A percentile compares a stretch with the other conserved stretches of the same genome.
Evolutionary conservation across 2,888 invertebrate species (phyloP).

Genomic region (Harpagoxenus sublaevis): DNA sequence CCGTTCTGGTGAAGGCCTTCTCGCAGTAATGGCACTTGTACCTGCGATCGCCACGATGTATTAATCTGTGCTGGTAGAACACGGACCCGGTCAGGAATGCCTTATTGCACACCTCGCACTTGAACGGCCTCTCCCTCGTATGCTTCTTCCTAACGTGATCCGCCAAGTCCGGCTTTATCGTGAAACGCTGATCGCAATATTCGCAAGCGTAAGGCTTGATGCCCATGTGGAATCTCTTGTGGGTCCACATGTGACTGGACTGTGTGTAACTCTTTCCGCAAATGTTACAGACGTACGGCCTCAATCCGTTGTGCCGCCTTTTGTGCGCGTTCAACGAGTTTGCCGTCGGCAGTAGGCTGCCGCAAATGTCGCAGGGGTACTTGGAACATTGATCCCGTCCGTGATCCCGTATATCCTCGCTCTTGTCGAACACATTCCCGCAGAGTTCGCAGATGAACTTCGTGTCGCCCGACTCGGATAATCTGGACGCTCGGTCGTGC

Average conservation of each 20-base stretch:
- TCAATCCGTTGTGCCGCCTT: slow-evolving; percentile 80
- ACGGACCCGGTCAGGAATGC: slow-evolving; percentile 89
- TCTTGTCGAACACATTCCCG: slow-evolving; percentile 83
- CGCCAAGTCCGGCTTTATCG: slow-evolving; percentile 89
- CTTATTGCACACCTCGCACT: slow-evolving; percentile 89
- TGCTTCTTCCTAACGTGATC: slow-evolving; percentile 90
- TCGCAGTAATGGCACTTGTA: slow-evolving; percentile 90
- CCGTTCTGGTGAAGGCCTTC: slow-evolving; percentile 89
- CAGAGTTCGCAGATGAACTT: slow-evolving; percentile 88
- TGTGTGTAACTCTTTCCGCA: slow-evolving; percentile 86
- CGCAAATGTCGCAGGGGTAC: slow-evolving; percentile 80
- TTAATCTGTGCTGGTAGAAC: slow-evolving; percentile 89
- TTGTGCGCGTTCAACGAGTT: slow-evolving; percentile 81
- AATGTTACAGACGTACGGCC: slow-evolving; percentile 81
- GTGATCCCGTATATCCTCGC: slow-evolving; percentile 73
- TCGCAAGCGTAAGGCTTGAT: slow-evolving; percentile 89
- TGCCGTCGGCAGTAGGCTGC: slow-evolving; percentile 77
- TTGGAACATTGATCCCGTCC: slow-evolving; percentile 79
- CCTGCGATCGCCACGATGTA: slow-evolving; percentile 89
- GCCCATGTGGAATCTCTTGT: slow-evolving; percentile 90
- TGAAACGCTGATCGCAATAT: slow-evolving; percentile 89
- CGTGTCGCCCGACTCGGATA: slow-evolving; percentile 75
- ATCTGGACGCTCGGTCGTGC: slow-evolving; percentile 86
- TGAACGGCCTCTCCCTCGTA: slow-evolving; percentile 89
- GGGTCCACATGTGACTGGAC: slow-evolving; percentile 90